These are phyloP conservation scores for Acleris laterana DNA, from an alignment of 2,888 invertebrate genomes.

Conservation along the genomic window DNA sequence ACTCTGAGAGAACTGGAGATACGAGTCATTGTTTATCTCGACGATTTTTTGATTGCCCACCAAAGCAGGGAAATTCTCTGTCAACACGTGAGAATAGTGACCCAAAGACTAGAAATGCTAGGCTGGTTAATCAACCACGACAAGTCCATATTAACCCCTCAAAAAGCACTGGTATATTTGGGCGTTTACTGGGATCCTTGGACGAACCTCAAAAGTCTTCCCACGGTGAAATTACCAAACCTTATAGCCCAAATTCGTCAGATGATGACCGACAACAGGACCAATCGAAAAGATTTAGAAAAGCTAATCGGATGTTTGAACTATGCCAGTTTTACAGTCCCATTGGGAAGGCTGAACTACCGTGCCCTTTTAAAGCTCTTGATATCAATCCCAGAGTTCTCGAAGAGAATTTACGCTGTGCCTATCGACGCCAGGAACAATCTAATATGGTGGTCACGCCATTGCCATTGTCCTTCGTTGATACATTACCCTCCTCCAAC, in stretches of 20 bases:
- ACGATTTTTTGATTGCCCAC: conserved; percentile 41
- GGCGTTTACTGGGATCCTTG: not conserved
- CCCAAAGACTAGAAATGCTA: conserved; percentile 23
- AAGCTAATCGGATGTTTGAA: not conserved
- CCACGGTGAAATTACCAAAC: conserved; percentile 2
- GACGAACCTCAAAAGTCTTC: conserved; percentile 5
- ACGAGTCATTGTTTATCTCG: conserved; percentile 39
- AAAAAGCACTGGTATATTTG: conserved; percentile 2
- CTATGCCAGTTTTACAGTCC: conserved; percentile 4
- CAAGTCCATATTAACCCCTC: conserved; percentile 36
- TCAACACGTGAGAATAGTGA: conserved; percentile 21
- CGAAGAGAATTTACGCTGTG: not conserved
- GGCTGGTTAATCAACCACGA: conserved; percentile 40
- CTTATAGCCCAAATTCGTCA: not conserved
- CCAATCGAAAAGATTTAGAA: not conserved
- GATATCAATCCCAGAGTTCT: not conserved
- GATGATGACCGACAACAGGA: not conserved
- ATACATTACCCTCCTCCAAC: not conserved
- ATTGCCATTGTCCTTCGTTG: not conserved
- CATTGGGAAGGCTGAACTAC: not conserved
- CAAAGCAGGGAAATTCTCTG: conserved; percentile 20
- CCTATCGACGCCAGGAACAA: not conserved
- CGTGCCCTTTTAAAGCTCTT: not conserved
- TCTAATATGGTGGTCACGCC: not conserved
- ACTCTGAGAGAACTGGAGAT: conserved; percentile 33